These are phyloP conservation scores for rabbit (Oryctolagus cuniculus) DNA, from an alignment of 2,113 vertebrate genomes.

Conservation along the genomic window DNA sequence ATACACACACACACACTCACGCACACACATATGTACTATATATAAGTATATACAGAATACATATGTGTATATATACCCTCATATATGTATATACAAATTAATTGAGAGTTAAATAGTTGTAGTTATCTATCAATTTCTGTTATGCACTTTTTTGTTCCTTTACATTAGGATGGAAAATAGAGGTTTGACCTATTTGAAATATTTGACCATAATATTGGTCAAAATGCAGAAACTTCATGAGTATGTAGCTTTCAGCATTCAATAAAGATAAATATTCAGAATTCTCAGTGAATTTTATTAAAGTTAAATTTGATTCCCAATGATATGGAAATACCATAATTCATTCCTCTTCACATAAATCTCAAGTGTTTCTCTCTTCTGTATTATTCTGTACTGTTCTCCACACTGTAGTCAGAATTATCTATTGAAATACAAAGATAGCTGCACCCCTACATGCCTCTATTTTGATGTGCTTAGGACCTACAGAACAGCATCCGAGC, in stretches of 20 bases:
- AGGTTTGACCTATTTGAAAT: slow-evolving; percentile 5
- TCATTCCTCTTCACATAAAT: background rate
- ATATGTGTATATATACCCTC: background rate
- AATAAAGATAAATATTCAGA: background rate
- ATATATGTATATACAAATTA: background rate
- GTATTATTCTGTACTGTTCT: background rate
- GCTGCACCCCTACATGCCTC: background rate
- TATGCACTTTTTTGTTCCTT: background rate
- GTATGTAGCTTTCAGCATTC: background rate
- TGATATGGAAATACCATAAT: background rate
- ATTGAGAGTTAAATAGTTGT: background rate
- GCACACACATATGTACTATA: no score
- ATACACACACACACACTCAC: background rate
- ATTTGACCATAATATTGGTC: background rate
- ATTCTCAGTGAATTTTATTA: background rate
- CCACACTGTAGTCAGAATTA: background rate
- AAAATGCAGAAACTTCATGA: background rate
- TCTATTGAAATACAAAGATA: background rate
- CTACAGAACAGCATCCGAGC: background rate
- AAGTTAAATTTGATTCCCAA: slow-evolving; percentile 13
- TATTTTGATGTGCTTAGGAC: background rate
- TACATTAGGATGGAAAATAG: background rate
- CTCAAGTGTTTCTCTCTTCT: background rate
- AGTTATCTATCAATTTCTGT: background rate
- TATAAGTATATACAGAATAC: no score